Evolutionary conservation across 2,888 invertebrate genomes (phyloP).

Genomic region (Patella caerulea): DNA sequence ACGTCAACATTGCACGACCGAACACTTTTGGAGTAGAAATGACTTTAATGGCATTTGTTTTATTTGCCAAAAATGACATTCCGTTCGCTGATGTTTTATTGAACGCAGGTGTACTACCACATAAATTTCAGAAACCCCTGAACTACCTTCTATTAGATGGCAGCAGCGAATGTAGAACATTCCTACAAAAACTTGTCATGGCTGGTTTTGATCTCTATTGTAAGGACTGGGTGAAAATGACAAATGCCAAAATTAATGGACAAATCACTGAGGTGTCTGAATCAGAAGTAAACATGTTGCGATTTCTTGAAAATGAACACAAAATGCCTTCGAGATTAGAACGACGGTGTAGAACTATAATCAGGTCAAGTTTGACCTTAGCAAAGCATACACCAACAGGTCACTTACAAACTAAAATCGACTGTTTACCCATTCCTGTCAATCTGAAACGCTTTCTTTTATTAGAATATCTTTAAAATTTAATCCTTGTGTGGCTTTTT

Average conservation of each 20-base stretch:
- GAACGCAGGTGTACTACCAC: slow-evolving; percentile 25
- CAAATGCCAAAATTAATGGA: slow-evolving; percentile 17
- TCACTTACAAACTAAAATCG: slow-evolving; percentile 17
- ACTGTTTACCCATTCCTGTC: slow-evolving; percentile 21
- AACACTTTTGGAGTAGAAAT: slow-evolving; percentile 30
- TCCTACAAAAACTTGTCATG: slow-evolving; percentile 27
- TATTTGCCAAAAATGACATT: slow-evolving; percentile 28
- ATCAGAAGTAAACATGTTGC: slow-evolving; percentile 21
- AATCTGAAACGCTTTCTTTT: slow-evolving; percentile 20
- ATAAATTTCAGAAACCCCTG: slow-evolving; percentile 26
- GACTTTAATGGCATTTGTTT: slow-evolving; percentile 29
- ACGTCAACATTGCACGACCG: slow-evolving; percentile 31
- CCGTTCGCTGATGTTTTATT: slow-evolving; percentile 25
- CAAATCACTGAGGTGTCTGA: slow-evolving; percentile 15
- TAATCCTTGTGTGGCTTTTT: too few relatives aligned
- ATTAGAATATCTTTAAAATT: slow-evolving; percentile 12
- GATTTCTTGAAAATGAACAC: slow-evolving; percentile 23
- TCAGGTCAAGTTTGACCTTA: slow-evolving; percentile 15
- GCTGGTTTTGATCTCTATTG: slow-evolving; percentile 30
- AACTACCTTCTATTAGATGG: slow-evolving; percentile 24
- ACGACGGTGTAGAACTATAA: slow-evolving; percentile 19
- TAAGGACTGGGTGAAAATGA: slow-evolving; percentile 23
- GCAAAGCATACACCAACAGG: not conserved
- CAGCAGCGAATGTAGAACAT: slow-evolving; percentile 17
- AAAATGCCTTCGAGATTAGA: slow-evolving; percentile 18